Base-by-base conservation (phyloP, 2,888 invertebrate genomes). In the Epirrita christyi region DNA sequence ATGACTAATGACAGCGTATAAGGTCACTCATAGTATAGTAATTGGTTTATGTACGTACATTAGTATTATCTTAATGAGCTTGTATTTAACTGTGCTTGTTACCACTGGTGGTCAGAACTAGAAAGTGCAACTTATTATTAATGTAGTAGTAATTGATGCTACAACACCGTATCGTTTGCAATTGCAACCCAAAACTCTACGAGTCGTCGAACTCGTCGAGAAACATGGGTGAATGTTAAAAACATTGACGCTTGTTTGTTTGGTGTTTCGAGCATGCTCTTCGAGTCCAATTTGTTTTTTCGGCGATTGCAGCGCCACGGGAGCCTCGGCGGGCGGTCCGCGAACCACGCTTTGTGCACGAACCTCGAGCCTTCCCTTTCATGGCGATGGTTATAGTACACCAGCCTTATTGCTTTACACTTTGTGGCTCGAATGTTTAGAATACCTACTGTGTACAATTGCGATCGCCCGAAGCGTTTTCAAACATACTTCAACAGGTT, bases 211-310 rank as follows among this genome's bases (percentile, higher is more conserved):
- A 21, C 21, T 21, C 21, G 32, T 37, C 41, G 27, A 49, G 48
- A 57, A 48, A 66, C 67, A 69, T 62, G 66, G 65, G 66, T 63
- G 64, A 73, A 80, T 78, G 76, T 75, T 78, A 79, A 61, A 81
- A 81, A 78, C 76, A 79, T 80, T 66, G 73, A 57, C 58, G 63
- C 75, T 81, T 78, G 80, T 83, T 81, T 78, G 80, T 83, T 81
- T 68, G 67, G 62, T 65, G 59, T 53, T 61, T 58, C 34, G 57
- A 66, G 65, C 60, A 66, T 66, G 70, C 63, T 72, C 70, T 68
- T 68, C 61, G 72, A 66, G 63, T 76, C 70, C 78, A 81, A 86
- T 85, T 86, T 85, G 83, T 81, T 86, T 87, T 86, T 86, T 82
- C 75, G 76, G 72, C 75, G 73, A 71, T 72, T 53, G 66, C 73